A percentile compares a stretch with the other conserved stretches of the same genome.
Conservation (phyloP, 2,113 vertebrate genomes). For the Mustelus asterias region DNA sequence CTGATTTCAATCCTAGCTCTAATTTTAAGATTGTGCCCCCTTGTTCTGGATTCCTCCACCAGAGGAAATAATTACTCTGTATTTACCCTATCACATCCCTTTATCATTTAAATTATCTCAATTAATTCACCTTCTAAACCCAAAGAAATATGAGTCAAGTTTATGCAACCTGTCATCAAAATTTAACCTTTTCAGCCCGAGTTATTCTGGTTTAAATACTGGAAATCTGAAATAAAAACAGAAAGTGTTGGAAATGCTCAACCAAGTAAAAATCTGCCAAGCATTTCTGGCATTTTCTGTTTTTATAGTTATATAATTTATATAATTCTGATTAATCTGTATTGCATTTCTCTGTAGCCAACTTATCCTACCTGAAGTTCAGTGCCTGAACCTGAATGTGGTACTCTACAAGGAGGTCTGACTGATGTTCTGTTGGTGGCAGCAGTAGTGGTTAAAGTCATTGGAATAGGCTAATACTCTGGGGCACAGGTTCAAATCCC, state of each 20-base stretch:
- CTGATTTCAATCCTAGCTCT: not conserved
- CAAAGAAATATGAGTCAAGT: not conserved
- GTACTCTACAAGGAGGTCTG: not conserved
- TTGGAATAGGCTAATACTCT: too few species aligned
- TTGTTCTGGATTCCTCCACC: not conserved
- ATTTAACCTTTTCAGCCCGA: not conserved
- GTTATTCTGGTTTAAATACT: not conserved
- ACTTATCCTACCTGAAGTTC: not conserved
- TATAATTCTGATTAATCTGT: not conserved
- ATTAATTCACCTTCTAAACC: not conserved
- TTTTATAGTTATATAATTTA: too few species aligned
- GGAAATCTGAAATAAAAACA: too few species aligned
- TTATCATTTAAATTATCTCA: not conserved
- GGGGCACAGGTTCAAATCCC: too few species aligned
- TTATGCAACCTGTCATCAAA: not conserved
- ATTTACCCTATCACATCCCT: not conserved
- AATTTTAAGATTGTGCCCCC: not conserved
- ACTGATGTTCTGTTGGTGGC: not conserved
- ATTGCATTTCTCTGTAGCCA: not conserved
- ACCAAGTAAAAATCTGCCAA: too few species aligned
- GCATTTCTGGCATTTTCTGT: too few species aligned
- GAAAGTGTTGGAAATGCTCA: too few species aligned
- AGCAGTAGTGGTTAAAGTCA: too few species aligned
- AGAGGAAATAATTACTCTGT: not conserved
- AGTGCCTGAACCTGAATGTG: too few species aligned